These are phyloP conservation scores for Heliconius eleuchia DNA, from an alignment of 1,140 invertebrate genomes.

Conservation along the genomic window DNA sequence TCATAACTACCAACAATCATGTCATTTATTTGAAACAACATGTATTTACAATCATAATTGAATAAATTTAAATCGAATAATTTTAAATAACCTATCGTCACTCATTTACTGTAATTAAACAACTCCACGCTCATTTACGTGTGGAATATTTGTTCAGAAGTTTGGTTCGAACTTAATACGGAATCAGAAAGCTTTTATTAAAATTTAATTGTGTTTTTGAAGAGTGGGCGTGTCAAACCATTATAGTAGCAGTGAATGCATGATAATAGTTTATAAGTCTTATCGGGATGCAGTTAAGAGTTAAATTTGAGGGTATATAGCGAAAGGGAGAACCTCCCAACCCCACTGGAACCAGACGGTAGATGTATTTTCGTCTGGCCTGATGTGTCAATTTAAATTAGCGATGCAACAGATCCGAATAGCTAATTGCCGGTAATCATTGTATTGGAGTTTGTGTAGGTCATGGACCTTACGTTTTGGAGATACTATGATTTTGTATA, in stretches of 20 bases:
- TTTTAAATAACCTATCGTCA: background rate
- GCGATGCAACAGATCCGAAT: constrained; percentile 61
- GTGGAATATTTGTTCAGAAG: constrained; percentile 5
- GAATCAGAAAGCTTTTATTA: constrained; percentile 26
- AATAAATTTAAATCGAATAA: background rate
- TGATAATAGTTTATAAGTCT: constrained; percentile 4
- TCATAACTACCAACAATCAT: background rate
- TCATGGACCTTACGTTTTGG: constrained; percentile 8
- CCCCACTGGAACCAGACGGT: constrained; percentile 59
- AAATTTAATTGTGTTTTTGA: constrained; percentile 51
- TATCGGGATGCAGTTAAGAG: constrained; percentile 15
- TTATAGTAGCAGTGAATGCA: constrained; percentile 60
- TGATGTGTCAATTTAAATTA: constrained; percentile 79
- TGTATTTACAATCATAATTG: too few species aligned
- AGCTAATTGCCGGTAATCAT: constrained; percentile 28
- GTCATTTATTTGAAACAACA: too few species aligned
- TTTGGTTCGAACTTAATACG: background rate
- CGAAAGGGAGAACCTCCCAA: constrained; percentile 42
- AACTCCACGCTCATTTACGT: background rate
- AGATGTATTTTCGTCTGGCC: constrained; percentile 74
- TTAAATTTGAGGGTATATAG: constrained; percentile 24
- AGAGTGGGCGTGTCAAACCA: constrained; percentile 58
- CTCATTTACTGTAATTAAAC: constrained; percentile 3
- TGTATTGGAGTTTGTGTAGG: constrained; percentile 1
- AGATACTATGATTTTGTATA: background rate